Base-by-base conservation (phyloP, 2,888 invertebrate genomes). In the Rutpela maculata region DNA sequence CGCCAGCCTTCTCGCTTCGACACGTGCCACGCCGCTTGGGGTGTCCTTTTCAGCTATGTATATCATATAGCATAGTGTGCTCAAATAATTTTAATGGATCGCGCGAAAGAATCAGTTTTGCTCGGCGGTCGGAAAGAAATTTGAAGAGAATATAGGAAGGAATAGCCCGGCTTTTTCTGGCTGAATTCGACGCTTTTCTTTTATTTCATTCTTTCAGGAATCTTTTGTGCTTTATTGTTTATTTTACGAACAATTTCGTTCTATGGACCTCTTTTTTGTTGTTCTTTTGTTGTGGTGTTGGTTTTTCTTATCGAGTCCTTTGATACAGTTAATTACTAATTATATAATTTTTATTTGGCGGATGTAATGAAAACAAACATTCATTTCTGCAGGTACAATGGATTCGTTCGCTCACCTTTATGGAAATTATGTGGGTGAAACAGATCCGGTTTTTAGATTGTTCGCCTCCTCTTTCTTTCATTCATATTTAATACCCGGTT, bases 61-160 rank as follows among this genome's bases (percentile, higher is more conserved):
- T 88, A 88, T 88, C 88, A 87, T 87, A 87, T 84, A 86, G 86
- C 85, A 84, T 85, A 85, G 87, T 86, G 85, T 86, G 88, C 85
- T 86, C 88, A 86, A 89, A 89, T 89, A 89, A 89, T 89, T 89
- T 89, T 89, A 89, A 89, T 89, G 89, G 89, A 89, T 89, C 88
- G 88, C 88, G 86, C 84, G 87, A 86, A 87, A 88, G 88, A 88
- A 87, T 88, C 87, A 86, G 87, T 87, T 87, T 86, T 86, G 85
- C 84, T 81, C 84, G 87, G 84, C 82, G 84, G 86, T 83, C 81
- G 84, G 84, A 85, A 85, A 83, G 86, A 86, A 85, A 84, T 85
- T 86, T 83, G 72, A 78, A 77, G 80, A 75, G 77, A 76, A 77
- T 77, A 81, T 78, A 76, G 77, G 78, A 81, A 82, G 82, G 82